A percentile compares a stretch with the other conserved stretches of the same genome.
Conservation (phyloP, 2,113 vertebrate genomes). For the Cervus canadensis region DNA sequence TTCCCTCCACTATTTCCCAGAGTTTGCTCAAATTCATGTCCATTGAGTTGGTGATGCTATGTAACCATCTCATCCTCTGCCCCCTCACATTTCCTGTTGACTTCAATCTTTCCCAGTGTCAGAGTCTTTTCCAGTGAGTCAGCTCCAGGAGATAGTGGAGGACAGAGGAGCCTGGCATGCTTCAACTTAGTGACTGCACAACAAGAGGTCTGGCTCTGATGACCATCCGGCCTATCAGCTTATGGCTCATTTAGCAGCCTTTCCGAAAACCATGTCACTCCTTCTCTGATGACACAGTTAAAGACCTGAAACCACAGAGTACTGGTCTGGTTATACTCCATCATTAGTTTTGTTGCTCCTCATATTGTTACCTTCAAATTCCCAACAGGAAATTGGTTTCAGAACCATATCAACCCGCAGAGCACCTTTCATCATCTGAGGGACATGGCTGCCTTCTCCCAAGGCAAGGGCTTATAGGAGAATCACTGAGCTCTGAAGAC, state of each 20-base stretch:
- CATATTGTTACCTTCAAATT: background rate
- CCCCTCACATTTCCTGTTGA: background rate
- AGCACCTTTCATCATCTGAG: background rate
- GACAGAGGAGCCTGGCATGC: background rate
- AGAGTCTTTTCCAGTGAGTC: background rate
- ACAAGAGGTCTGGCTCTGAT: background rate
- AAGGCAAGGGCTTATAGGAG: background rate
- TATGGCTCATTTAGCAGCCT: background rate
- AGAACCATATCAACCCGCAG: background rate
- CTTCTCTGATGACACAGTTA: background rate
- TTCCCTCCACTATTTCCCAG: background rate
- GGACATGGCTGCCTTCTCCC: background rate
- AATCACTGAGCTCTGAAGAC: background rate
- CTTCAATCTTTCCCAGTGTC: background rate
- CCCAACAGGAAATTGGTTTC: background rate
- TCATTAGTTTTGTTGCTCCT: background rate
- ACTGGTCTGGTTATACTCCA: background rate
- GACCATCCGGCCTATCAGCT: accelerated
- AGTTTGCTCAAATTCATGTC: background rate
- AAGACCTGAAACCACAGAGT: background rate
- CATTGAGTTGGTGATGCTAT: background rate
- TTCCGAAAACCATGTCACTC: background rate
- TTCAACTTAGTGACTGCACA: background rate
- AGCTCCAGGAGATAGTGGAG: background rate
- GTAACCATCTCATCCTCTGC: background rate